These are phyloP conservation scores for Ophion slaviceki DNA, from an alignment of 2,888 invertebrate species.

Conservation along the genomic window DNA sequence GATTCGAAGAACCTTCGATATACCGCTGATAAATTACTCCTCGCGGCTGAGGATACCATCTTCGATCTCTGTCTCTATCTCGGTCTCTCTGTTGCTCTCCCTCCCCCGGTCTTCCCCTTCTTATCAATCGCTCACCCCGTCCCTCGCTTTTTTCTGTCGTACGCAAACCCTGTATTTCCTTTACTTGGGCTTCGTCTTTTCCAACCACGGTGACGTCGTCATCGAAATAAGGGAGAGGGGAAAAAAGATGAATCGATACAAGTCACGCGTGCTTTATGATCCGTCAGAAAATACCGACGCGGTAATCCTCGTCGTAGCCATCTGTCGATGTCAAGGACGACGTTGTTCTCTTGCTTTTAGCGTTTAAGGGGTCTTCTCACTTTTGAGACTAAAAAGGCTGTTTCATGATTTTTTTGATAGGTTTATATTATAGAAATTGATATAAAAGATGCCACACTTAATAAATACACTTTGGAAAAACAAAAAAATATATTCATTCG, in stretches of 20 bases:
- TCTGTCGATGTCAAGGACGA: slow-evolving; percentile 58
- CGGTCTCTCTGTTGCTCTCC: background rate
- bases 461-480: no score
- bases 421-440: no score
- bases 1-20: slow-evolving; percentile 61
- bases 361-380: background rate
- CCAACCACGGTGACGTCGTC: slow-evolving; percentile 52
- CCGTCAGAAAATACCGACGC: slow-evolving; percentile 73
- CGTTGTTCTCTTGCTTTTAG: slow-evolving; percentile 20
- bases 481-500: no score
- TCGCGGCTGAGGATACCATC: slow-evolving; percentile 42
- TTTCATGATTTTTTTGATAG: no score
- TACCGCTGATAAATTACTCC: slow-evolving; percentile 73
- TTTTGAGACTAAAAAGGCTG: no score
- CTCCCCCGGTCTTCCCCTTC: background rate
- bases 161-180: slow-evolving; percentile 7
- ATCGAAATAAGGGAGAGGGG: slow-evolving; percentile 20
- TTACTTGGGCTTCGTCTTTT: slow-evolving; percentile 32
- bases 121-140: background rate
- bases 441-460: no score
- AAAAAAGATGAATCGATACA: slow-evolving; percentile 75
- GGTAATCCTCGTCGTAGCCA: slow-evolving; percentile 58
- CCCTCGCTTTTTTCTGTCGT: slow-evolving; percentile 4
- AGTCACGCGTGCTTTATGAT: slow-evolving; percentile 72
- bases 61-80: slow-evolving; percentile 5